phyloP scores from a whole-genome alignment of 2,888 invertebrate genomes.

The Odontocolon sp. region DNA sequence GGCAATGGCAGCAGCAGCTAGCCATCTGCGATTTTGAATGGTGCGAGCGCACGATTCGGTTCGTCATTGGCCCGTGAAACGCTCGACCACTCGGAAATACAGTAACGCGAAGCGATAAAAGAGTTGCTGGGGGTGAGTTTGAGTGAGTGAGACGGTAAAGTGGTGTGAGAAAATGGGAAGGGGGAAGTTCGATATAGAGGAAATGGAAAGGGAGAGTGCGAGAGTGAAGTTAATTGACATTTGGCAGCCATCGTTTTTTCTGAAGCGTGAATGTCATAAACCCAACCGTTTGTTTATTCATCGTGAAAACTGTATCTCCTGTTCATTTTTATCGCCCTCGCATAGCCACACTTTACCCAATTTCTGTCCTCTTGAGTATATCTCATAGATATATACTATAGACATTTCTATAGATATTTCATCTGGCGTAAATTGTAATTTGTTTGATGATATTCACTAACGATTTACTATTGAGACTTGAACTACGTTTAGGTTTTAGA shows the following conservation, averaged over 20 bases:
- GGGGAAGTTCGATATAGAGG: background rate
- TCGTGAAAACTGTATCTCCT: background rate
- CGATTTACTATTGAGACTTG: too few relatives aligned
- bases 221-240: slow-evolving; percentile 62
- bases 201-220: background rate
- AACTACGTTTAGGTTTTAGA: too few relatives aligned
- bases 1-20: background rate
- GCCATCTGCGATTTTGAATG: slow-evolving; percentile 66
- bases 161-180: background rate
- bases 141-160: background rate
- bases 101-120: slow-evolving; percentile 61
- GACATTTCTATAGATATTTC: too few relatives aligned
- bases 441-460: too few relatives aligned
- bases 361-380: too few relatives aligned
- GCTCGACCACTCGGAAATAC: slow-evolving; percentile 45
- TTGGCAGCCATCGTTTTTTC: slow-evolving; percentile 39
- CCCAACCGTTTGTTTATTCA: background rate
- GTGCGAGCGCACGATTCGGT: slow-evolving; percentile 33
- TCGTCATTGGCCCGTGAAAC: slow-evolving; percentile 54
- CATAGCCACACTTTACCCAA: too few relatives aligned
- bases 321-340: too few relatives aligned
- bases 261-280: slow-evolving; percentile 42
- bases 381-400: too few relatives aligned
- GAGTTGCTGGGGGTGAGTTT: slow-evolving; percentile 18
- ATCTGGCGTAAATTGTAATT: too few relatives aligned